Base-by-base conservation (phyloP, 2,888 invertebrate species). In the Amiota mariae region DNA sequence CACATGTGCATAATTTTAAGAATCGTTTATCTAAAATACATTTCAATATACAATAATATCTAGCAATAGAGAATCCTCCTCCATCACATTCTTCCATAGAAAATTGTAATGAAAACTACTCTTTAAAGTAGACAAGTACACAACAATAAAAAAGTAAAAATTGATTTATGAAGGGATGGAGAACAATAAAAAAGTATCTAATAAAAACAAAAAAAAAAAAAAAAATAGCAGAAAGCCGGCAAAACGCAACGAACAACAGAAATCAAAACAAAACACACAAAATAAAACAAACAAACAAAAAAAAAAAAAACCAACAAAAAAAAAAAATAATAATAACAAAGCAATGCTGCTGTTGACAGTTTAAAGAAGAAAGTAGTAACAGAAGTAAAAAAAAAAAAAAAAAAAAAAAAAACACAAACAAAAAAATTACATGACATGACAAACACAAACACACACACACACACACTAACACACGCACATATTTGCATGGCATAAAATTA, bases 301-400 rank as follows among this genome's bases (percentile, higher is more conserved):
- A 72, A 70, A 64, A n/a, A 63, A 72, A 78, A 78, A 79, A 78
- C 75, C n/a, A 54, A 59, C 56, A 61, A 36, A 70, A 71, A 72
- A 70, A 64, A n/a, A 63, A 72, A 78, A 78, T 78, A 78, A 74
- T n/a, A n/a, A n/a, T n/a, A n/a, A 72, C 54, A 85, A 84, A 79
- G 82, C 80, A 78, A 84, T n/a, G n/a, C n/a, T n/a, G n/a, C n/a
- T n/a, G 75, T 84, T 82, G 24, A 56, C 36, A 15, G 8, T 15
- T 57, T 13, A 24, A 9, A 15, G 46, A 11, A 13, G 54, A 70
- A 73, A 73, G 72, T 13, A 57, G 56, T 56, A 71, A 61, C 18
- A 46, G 64, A 36, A 48, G 56, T 3, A 46, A 18, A 49, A 68
- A 72, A 66, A 36, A 67, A 68, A 61, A 49, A 54, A n/a, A 9